A percentile compares a stretch with the other conserved stretches of the same genome.
phyloP scores from a whole-genome alignment of 2,113 vertebrate genomes.

The Dasyornis broadbenti region DNA sequence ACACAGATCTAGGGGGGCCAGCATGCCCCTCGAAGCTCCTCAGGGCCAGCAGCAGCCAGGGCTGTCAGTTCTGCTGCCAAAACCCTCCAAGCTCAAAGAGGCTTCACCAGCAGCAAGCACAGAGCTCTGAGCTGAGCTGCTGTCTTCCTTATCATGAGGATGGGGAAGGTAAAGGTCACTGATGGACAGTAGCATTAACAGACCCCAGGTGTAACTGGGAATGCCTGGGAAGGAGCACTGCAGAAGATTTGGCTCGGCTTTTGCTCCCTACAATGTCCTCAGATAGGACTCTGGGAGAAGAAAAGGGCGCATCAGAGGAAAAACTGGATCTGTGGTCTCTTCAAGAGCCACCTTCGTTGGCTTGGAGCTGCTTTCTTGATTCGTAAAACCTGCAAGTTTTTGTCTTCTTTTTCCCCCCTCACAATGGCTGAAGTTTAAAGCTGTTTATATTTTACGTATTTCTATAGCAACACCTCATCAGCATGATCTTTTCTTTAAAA shows the following conservation, averaged over 20 bases:
- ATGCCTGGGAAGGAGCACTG: neutral
- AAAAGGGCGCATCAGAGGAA: neutral
- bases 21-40: neutral
- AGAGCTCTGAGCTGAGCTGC: neutral
- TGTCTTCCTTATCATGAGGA: neutral
- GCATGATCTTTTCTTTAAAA: neutral
- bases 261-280: neutral
- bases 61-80: neutral
- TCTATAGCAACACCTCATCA: neutral
- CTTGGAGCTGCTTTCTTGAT: neutral
- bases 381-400: neutral
- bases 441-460: neutral
- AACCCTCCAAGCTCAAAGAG: neutral
- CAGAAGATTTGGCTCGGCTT: neutral
- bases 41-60: neutral
- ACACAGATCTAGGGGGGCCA: neutral
- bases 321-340: neutral
- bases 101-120: neutral
- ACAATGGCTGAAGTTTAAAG: neutral
- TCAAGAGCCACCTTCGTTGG: neutral
- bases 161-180: neutral
- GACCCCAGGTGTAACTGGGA: neutral
- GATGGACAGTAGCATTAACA: neutral
- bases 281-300: neutral
- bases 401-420: neutral